Conservation (phyloP, 2,888 invertebrate species). For the Synanthedon formicaeformis region DNA sequence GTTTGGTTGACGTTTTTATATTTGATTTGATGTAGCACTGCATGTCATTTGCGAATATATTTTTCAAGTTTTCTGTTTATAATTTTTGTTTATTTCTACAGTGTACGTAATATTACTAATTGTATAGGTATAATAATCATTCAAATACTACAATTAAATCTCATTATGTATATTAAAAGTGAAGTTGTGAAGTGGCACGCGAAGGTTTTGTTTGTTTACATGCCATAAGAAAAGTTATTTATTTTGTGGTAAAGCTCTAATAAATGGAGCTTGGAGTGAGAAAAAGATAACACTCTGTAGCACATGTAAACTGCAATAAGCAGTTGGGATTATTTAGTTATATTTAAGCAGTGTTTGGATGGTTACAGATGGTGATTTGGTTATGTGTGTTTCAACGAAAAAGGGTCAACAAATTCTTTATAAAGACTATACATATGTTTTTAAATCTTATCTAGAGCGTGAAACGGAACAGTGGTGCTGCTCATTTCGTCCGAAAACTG, state of each 20-base stretch:
- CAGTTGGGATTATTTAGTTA: neutral
- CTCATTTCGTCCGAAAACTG: constrained; percentile 57
- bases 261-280: neutral
- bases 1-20: too few relatives aligned
- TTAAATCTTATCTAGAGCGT: constrained; percentile 56
- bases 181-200: too few relatives aligned
- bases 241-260: neutral
- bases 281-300: neutral
- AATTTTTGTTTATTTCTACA: too few relatives aligned
- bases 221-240: neutral
- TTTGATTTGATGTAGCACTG: too few relatives aligned
- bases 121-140: too few relatives aligned
- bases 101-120: too few relatives aligned
- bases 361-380: constrained; percentile 55
- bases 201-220: neutral
- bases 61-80: too few relatives aligned
- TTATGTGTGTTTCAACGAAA: constrained; percentile 57
- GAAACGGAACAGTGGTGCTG: constrained; percentile 63
- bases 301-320: neutral
- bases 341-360: neutral
- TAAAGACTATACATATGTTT: constrained; percentile 59
- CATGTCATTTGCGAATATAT: too few relatives aligned
- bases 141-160: too few relatives aligned
- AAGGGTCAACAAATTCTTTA: constrained; percentile 58
- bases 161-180: too few relatives aligned